Evolutionary conservation across 1,140 invertebrate genomes (phyloP).

Genomic region (Coboldia fuscipes): DNA sequence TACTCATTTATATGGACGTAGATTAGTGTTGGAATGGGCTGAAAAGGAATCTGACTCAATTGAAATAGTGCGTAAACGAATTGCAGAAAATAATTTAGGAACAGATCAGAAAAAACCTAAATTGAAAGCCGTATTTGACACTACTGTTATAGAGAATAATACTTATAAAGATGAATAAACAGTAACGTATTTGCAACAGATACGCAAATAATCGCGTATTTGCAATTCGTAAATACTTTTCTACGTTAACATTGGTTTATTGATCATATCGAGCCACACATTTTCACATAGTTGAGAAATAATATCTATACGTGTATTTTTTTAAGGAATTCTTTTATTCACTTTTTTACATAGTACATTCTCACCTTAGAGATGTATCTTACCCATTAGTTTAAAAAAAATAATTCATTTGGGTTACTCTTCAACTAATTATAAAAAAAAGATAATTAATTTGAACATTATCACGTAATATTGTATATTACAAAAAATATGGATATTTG

Average conservation of each 20-base stretch:
- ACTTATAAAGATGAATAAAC: background rate
- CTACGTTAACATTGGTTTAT: background rate
- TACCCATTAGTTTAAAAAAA: no score
- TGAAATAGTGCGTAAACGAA: slow-evolving; percentile 62
- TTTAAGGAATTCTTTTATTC: background rate
- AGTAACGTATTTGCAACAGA: no score
- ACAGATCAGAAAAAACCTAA: background rate
- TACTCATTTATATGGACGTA: slow-evolving; percentile 91
- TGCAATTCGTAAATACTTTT: background rate
- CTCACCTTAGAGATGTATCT: no score
- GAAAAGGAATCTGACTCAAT: slow-evolving; percentile 56
- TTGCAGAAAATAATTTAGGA: slow-evolving; percentile 36
- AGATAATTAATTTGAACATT: no score
- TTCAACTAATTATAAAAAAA: no score
- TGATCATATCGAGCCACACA: background rate
- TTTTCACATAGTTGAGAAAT: background rate
- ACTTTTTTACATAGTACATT: no score
- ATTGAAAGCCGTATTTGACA: background rate
- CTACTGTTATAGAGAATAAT: background rate
- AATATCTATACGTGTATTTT: background rate
- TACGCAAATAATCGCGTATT: no score
- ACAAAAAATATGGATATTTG: no score
- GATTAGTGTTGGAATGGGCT: slow-evolving; percentile 94
- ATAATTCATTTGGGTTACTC: no score
- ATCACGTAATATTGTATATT: no score